Evolutionary conservation across 2,113 vertebrate genomes (phyloP).

Genomic region (Rhinolophus sinicus): DNA sequence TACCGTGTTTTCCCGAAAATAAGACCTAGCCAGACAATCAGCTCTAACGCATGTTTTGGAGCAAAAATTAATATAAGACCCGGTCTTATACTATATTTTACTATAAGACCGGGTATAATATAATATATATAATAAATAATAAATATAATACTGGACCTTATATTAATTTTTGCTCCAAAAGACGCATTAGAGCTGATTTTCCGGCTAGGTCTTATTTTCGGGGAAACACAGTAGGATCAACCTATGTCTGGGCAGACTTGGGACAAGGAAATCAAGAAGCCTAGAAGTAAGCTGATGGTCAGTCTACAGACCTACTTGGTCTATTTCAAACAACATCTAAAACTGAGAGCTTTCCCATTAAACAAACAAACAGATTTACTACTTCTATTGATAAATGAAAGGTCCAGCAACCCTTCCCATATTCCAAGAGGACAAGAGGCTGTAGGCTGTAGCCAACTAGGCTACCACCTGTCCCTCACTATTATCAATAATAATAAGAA

Average conservation of each 20-base stretch:
- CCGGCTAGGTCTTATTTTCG: too few species aligned
- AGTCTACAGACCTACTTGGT: not conserved
- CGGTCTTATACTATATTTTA: too few species aligned
- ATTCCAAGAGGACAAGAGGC: not conserved
- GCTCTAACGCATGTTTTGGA: too few species aligned
- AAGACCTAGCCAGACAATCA: too few species aligned
- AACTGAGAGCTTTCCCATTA: not conserved
- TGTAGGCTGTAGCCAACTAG: not conserved
- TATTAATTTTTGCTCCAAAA: too few species aligned
- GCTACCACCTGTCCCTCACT: not conserved
- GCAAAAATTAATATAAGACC: too few species aligned
- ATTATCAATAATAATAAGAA: not conserved
- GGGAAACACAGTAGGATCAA: not conserved
- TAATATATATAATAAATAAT: too few species aligned
- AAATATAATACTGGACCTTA: too few species aligned
- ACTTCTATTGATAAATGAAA: not conserved
- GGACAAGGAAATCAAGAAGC: not conserved
- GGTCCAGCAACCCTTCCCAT: not conserved
- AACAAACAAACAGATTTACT: not conserved
- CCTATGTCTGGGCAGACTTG: not conserved
- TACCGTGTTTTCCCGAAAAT: too few species aligned
- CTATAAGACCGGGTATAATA: too few species aligned
- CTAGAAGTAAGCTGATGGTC: not conserved
- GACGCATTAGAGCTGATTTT: too few species aligned
- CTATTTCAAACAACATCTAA: not conserved